Conservation (phyloP, 1,140 invertebrate species). For the Heliconius congener region DNA sequence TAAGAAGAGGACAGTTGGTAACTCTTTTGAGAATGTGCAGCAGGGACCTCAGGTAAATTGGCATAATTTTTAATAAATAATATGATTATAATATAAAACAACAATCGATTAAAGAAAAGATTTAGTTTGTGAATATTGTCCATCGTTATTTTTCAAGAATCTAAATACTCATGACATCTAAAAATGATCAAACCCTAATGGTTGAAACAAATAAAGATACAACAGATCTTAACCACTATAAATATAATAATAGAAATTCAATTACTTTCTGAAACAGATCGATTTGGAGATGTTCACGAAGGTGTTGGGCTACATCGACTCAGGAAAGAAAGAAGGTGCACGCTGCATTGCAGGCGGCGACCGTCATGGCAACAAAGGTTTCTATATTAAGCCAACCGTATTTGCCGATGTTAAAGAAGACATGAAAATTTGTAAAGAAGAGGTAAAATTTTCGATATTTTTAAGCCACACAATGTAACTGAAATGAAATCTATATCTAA, state of each 20-base stretch:
- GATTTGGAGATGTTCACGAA: conserved; percentile 86
- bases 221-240: no score
- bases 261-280: conserved; percentile 77
- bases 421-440: conserved; percentile 91
- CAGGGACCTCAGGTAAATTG: conserved; percentile 89
- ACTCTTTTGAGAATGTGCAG: conserved; percentile 88
- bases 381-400: conserved; percentile 90
- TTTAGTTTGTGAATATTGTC: no score
- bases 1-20: conserved; percentile 86
- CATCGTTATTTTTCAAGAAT: no score
- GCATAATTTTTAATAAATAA: background rate
- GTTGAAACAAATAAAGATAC: no score
- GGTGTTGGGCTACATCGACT: conserved; percentile 86
- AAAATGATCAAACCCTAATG: no score
- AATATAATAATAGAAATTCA: background rate
- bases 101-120: no score
- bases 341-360: conserved; percentile 86
- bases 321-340: conserved; percentile 88
- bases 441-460: conserved; percentile 72
- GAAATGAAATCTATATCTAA: no score
- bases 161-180: no score
- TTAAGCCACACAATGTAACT: background rate
- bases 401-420: conserved; percentile 90
- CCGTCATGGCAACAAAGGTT: conserved; percentile 85
- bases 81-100: background rate